A percentile compares a stretch with the other conserved stretches of the same genome.
Conservation (phyloP, 2,888 invertebrate species). For the Disparrhopalites patrizii region DNA sequence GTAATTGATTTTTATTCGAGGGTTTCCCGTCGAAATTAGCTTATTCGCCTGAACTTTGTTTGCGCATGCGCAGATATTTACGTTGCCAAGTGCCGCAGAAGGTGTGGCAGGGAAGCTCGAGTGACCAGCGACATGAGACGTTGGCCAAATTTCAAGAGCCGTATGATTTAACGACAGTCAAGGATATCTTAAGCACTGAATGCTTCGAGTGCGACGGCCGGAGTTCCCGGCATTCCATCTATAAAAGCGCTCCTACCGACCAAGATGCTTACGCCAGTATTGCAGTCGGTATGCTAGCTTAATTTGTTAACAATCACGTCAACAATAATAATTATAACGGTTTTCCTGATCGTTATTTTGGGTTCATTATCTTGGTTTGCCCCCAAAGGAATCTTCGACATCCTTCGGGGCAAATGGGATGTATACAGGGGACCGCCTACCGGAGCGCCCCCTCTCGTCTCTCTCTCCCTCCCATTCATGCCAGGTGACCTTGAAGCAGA, state of each 20-base stretch:
- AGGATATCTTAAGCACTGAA: constrained; percentile 14
- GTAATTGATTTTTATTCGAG: too few species aligned
- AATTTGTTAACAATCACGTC: too few species aligned
- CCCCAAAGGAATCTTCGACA: constrained; percentile 80
- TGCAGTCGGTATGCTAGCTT: constrained; percentile 68
- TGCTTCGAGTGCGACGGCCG: constrained; percentile 1
- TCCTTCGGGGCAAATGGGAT: constrained; percentile 68
- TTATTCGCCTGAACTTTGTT: too few species aligned
- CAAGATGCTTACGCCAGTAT: constrained; percentile 70
- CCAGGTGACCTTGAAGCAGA: too few species aligned
- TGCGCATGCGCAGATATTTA: constrained; percentile 69
- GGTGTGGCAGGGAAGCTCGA: constrained; percentile 15
- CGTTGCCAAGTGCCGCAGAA: constrained; percentile 51
- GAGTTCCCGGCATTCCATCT: constrained; percentile 23
- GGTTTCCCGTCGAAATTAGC: too few species aligned
- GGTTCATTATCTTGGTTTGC: too few species aligned
- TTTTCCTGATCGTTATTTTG: too few species aligned
- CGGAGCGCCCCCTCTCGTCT: constrained; percentile 65
- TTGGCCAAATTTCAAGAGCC: constrained; percentile 5
- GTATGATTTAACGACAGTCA: background rate
- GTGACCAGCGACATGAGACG: constrained; percentile 16
- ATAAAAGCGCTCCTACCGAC: constrained; percentile 54
- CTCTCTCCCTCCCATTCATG: too few species aligned
- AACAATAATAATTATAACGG: too few species aligned
- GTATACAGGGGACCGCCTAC: constrained; percentile 74